These are phyloP conservation scores for Conchocele bisecta DNA, from an alignment of 2,888 invertebrate species.

Conservation along the genomic window DNA sequence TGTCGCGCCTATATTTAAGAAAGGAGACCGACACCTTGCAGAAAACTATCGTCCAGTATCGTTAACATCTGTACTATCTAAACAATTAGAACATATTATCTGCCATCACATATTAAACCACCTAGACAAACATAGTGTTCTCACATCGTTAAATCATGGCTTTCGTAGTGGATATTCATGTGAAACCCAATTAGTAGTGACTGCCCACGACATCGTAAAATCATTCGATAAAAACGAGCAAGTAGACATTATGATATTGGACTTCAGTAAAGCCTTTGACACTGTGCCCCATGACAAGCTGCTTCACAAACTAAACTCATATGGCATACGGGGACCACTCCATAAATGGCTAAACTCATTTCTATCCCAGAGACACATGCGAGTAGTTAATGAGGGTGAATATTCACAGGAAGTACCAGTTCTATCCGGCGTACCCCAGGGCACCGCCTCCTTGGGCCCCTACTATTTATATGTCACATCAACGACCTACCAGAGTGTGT, in stretches of 20 bases:
- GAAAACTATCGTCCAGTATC: slow-evolving; percentile 11
- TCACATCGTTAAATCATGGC: slow-evolving; percentile 23
- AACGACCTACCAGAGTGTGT: slow-evolving; percentile 21
- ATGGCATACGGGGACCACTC: slow-evolving; percentile 16
- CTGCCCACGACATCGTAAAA: slow-evolving; percentile 16
- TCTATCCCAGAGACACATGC: slow-evolving; percentile 7
- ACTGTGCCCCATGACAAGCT: slow-evolving; percentile 18
- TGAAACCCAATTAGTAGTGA: slow-evolving; percentile 22
- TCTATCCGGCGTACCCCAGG: slow-evolving; percentile 15
- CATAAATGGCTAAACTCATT: slow-evolving; percentile 20
- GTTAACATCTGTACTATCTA: slow-evolving; percentile 15
- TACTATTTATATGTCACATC: slow-evolving; percentile 26
- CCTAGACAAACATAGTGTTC: slow-evolving; percentile 18
- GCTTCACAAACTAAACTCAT: slow-evolving; percentile 14
- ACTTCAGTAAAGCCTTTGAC: slow-evolving; percentile 27
- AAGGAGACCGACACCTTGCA: slow-evolving; percentile 1
- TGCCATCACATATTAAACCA: slow-evolving; percentile 24
- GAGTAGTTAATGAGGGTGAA: slow-evolving; percentile 12
- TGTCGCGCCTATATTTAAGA: background rate
- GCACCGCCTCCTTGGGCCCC: slow-evolving; percentile 16
- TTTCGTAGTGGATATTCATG: slow-evolving; percentile 17
- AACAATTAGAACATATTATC: slow-evolving; percentile 27
- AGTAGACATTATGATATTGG: slow-evolving; percentile 24
- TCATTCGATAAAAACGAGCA: slow-evolving; percentile 15
- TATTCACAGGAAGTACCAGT: slow-evolving; percentile 7